phyloP scores from a whole-genome alignment of 2,113 vertebrate genomes.

The Pelmatolapia mariae region DNA sequence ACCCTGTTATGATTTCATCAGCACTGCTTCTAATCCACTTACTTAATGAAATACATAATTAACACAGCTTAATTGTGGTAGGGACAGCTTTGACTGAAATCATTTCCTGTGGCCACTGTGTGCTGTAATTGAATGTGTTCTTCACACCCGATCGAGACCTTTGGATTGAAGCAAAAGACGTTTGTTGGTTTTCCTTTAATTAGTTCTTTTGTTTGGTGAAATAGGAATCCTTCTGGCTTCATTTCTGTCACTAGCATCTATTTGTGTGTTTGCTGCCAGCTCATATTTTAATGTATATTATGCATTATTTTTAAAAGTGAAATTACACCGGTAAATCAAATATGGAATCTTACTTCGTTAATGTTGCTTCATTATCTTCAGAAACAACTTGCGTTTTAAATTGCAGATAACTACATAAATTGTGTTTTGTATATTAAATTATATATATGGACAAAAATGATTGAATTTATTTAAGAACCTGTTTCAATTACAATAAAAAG shows the following conservation, averaged over 20 bases:
- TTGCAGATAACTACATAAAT: not conserved
- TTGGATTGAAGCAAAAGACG: constrained; percentile 77
- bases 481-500: not conserved
- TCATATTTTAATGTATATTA: not conserved
- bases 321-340: not conserved
- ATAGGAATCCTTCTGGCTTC: not conserved
- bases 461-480: not conserved
- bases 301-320: not conserved
- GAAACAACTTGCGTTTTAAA: not conserved
- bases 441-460: not conserved
- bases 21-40: constrained; percentile 92
- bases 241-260: not conserved
- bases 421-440: not conserved
- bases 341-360: not conserved
- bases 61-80: constrained; percentile 96
- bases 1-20: constrained; percentile 86
- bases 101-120: constrained; percentile 91
- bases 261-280: not conserved
- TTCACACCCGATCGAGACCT: constrained; percentile 86
- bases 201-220: constrained; percentile 7
- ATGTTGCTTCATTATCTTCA: not conserved
- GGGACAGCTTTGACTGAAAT: constrained; percentile 97
- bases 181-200: constrained; percentile 60
- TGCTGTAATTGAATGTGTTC: constrained; percentile 93
- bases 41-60: constrained; percentile 99